Base-by-base conservation (phyloP, 2,888 invertebrate species). In the Pogonocherus hispidulus region DNA sequence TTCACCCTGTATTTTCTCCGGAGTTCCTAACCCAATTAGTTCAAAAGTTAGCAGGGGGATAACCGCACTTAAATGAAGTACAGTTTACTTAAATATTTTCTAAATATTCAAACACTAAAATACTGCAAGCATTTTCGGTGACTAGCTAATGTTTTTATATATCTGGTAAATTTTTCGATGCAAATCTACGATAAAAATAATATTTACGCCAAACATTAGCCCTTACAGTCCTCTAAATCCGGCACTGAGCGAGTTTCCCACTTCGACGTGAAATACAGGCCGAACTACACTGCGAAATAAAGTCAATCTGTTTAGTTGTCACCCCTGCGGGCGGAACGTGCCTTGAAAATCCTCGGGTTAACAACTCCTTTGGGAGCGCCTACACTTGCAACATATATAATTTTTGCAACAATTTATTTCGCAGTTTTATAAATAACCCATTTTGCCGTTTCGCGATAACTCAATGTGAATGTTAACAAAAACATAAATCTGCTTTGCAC, bases 251-350 rank as follows among this genome's bases (percentile, higher is more conserved):
- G 41, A 14, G 14, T 62, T 59, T 54, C 51, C 49, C 59, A 66
- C 41, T 66, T 66, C 35, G 37, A 54, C 57, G 51, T 59, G 65
- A 69, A 63, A 65, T 67, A 67, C 67, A 64, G 62, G 56, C 62
- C 67, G 64, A 67, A 69, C 72, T 67, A 66, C 63, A 67, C 69
- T 44, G 46, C 73, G 74, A 76, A 78, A 79, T 78, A 78, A 78
- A 79, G 78, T 78, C 79, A 79, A 80, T 80, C 79, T 78, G 80
- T 79, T 80, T 79, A 78, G 80, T 78, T 79, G 79, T 78, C 79
- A 74, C 78, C 79, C 78, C 74, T 74, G 74, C 71, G 74, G 75
- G 67, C 66, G 63, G 65, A 67, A 79, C 80, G 80, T 78, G 80
- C 70, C 57, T 67, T 60, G 79, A 77, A 80, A 79, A 70, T 69